Evolutionary conservation across 2,888 invertebrate genomes (phyloP).

Genomic region (Trichacis sp.): DNA sequence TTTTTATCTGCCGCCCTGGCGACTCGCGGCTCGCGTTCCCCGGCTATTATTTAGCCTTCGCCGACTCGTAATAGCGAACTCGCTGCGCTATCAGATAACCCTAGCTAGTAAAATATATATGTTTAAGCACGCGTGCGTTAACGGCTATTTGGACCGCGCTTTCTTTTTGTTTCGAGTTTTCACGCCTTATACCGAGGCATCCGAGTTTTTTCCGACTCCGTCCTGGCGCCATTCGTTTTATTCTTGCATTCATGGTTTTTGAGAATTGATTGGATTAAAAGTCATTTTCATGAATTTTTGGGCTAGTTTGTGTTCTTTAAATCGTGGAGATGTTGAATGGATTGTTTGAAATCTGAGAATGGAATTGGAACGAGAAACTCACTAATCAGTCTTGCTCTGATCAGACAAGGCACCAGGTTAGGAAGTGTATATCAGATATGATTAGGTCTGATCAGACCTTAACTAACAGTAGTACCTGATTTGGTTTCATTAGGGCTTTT

Average conservation of each 20-base stretch:
- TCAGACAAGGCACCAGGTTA: too few species aligned
- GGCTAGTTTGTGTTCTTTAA: too few species aligned
- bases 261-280: too few species aligned
- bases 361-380: too few species aligned
- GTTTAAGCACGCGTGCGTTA: conserved; percentile 25
- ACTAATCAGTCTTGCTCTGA: conserved; percentile 36
- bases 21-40: conserved; percentile 30
- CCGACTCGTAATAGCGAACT: conserved; percentile 18
- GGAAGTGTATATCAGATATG: too few species aligned
- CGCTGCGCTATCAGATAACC: conserved; percentile 29
- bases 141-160: conserved; percentile 8
- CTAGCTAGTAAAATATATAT: conserved; percentile 29
- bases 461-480: too few species aligned
- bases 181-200: conserved; percentile 7
- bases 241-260: conserved; percentile 13
- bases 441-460: too few species aligned
- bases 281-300: too few species aligned
- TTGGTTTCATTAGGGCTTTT: too few species aligned
- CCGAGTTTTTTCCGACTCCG: not conserved
- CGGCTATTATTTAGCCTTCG: conserved; percentile 32
- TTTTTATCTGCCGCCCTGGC: conserved; percentile 15
- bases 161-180: conserved; percentile 8
- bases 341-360: too few species aligned
- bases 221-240: not conserved
- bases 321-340: too few species aligned